Base-by-base conservation (phyloP, 2,888 invertebrate species). In the Cheilosia soror region DNA sequence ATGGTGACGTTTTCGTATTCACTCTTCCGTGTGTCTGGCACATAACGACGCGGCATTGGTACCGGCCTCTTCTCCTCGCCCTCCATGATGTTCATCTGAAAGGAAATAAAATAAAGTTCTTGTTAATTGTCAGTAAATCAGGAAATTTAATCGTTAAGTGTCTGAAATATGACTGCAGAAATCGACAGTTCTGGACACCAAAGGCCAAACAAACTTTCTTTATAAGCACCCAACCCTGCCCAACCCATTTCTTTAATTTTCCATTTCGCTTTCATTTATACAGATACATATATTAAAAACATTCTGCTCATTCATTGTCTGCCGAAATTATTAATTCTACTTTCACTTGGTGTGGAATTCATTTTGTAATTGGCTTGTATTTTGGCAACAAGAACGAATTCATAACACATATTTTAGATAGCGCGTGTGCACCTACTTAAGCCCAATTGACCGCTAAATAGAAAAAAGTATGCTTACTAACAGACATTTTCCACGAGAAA, bases 1-100 rank as follows among this genome's bases (percentile, higher is more conserved):
- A 92, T 90, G 47, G 90, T 88, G 1, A 92, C 90, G 87, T 92
- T 92, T 88, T 92, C 92, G 76, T 92, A 92, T 88, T 91, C 90
- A 44, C 88, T 88, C 81, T 89, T 88, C 4, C 89, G 89, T 47
- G 89, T 3, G 63, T 92, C 90, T 11, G 90, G 90, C 69, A 89
- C 88, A 25, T 89, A 87, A 11, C 92, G 92, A 44, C 92, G 89
- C 29, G 92, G 92, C 68, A 91, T 91, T 49, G 92, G 92, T 62
- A 91, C 90, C 25, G 92, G 92, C 37, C 90, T 89, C 58, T 88
- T 75, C 66, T 87, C 87, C 66, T 89, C 88, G 37, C 87, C 88
- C 69, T 89, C 90, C 88, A 89, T 89, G 37, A 60, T 60, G 40
- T 71, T 71, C 60, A 71, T 71, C 71, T 71, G n/a, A 31, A 65